Evolutionary conservation across 1,140 invertebrate species (phyloP), one percentile per base, ranked within the genome.

Genomic region (Medauroidea extradentata): DNA sequence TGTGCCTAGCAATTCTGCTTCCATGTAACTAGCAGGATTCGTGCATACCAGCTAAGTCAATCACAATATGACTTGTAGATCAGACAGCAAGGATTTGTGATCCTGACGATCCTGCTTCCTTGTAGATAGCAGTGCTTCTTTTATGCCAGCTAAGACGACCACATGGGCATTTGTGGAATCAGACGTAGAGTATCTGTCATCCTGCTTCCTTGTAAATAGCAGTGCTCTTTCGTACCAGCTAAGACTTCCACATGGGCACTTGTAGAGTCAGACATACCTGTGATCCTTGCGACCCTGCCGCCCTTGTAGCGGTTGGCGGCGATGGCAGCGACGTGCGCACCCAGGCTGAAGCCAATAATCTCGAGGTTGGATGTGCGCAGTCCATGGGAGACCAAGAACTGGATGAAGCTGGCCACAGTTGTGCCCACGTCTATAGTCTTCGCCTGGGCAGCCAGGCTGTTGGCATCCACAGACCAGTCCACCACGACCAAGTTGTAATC

Each of bases 331-430:
- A 85, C 73, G 49, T 85, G 83, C 1, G 83, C 81, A 5, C 87
- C 86, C 16, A 89, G 67, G 43, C 85, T 87, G 69, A 87, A 88
- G 0, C 87, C 86, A 39, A 88, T 81, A 1, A 85, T 65, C 63
- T 89, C 86, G 29, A 88, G 77, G 61, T 86, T 73, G 13, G 63
- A 63, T 2, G 77, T 71, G n/a, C n/a, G n/a, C n/a, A n/a, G n/a
- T 0, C 77, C 74, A 7, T 13, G 61, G 53, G 2, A 49, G 5
- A 2, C 50, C 48, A 89, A 68, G 53, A 79, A 72, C 1, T 81
- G 65, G 2, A 88, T 65, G 55, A 88, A 67, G 52, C 83, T 78
- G 0, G 81, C 83, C 0, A 83, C 64, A 64, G 84, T 86, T 2
- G 75, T 67, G 1, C 85, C 85, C 1, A 83, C 84, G 43, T 85